These are phyloP conservation scores for Percopsis omiscomaycus DNA, from an alignment of 2,797 vertebrate species.

Conservation along the genomic window DNA sequence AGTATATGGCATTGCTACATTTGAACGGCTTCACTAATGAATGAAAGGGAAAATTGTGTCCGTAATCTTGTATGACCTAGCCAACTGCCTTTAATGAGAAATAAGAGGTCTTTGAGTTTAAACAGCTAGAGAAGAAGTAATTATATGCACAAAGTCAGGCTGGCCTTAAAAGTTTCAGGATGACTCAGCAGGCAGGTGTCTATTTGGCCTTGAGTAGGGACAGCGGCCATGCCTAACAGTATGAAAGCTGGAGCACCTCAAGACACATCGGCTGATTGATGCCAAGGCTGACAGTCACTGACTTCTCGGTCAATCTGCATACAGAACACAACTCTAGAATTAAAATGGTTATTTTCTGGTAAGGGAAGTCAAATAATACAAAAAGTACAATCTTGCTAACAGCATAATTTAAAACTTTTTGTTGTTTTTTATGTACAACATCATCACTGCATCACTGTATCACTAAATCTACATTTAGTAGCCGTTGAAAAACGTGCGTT, in stretches of 20 bases:
- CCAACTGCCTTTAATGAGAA: conserved; percentile 45
- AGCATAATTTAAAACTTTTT: no score
- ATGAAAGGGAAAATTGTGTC: conserved; percentile 33
- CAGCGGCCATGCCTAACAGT: conserved; percentile 56
- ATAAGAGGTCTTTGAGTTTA: conserved; percentile 50
- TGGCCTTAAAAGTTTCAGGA: conserved; percentile 62
- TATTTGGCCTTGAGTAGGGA: conserved; percentile 52
- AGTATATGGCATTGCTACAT: conserved; percentile 33
- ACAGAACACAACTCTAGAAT: conserved; percentile 42
- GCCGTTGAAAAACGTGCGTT: no score
- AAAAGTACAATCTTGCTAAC: no score
- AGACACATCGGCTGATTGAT: conserved; percentile 54
- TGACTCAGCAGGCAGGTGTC: conserved; percentile 68
- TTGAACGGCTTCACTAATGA: conserved; percentile 48
- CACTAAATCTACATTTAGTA: no score
- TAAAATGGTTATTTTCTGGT: conserved; percentile 19
- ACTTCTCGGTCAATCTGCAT: conserved; percentile 33
- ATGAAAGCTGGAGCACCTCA: conserved; percentile 57
- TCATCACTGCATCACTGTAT: no score
- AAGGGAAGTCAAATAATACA: no score
- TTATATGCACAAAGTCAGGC: conserved; percentile 65
- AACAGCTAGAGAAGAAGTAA: conserved; percentile 57
- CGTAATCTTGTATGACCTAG: conserved; percentile 57
- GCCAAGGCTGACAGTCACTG: conserved; percentile 50
- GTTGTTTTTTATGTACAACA: no score